Conservation (phyloP, 92 coral and sea anemone species). For the Parazoanthus swiftii region DNA sequence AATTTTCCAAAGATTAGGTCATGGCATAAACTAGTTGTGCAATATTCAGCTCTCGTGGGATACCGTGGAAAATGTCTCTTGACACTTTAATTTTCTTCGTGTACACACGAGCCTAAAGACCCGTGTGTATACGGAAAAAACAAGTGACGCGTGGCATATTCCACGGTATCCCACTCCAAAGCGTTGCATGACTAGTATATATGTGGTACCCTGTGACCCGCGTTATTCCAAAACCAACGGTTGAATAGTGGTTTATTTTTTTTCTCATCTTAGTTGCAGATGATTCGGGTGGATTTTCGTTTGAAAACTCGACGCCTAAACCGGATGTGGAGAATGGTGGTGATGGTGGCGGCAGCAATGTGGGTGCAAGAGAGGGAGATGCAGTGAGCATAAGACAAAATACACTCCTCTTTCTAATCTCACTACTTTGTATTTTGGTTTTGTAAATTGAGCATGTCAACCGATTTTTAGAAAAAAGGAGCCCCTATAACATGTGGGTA, state of each 20-base stretch:
- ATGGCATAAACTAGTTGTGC: no score
- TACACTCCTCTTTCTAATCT: neutral
- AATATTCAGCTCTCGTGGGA: no score
- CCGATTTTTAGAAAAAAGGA: no score
- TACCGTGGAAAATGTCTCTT: no score
- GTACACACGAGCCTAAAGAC: no score
- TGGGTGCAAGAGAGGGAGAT: conserved; percentile 29
- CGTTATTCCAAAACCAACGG: neutral
- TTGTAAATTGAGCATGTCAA: neutral
- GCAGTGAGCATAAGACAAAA: conserved; percentile 26
- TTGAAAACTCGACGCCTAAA: conserved; percentile 14
- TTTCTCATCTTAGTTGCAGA: neutral
- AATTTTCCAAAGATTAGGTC: no score
- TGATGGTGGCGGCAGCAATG: neutral
- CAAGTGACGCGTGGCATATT: no score
- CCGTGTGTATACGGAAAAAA: no score
- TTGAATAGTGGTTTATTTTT: neutral
- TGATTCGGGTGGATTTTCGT: neutral
- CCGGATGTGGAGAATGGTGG: neutral
- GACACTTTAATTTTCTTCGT: no score
- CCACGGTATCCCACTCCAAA: no score
- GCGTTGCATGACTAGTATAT: no score
- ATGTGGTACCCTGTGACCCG: no score
- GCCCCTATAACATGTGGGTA: neutral
- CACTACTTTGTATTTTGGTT: conserved; percentile 18